These are phyloP conservation scores for Phocides pigmalion DNA, from an alignment of 1,140 invertebrate genomes.

Conservation along the genomic window DNA sequence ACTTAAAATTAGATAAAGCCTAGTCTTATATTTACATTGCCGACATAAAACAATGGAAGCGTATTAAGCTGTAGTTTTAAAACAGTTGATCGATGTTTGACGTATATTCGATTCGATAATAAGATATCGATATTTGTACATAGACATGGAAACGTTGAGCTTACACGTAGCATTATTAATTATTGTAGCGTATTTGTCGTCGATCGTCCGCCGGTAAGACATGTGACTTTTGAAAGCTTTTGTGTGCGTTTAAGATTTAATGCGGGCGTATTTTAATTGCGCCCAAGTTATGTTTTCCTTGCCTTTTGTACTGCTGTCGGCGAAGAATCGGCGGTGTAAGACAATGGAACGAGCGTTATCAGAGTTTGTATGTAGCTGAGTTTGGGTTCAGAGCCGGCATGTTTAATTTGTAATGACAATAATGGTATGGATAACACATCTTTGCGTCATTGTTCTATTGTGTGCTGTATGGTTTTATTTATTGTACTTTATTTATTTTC, in stretches of 20 bases:
- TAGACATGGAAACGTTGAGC: too few species aligned
- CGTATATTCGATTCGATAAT: too few species aligned
- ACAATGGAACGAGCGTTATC: conserved; percentile 27
- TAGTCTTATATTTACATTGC: too few species aligned
- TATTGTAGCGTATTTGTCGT: too few species aligned
- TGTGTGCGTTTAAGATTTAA: conserved; percentile 24
- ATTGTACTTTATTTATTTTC: too few species aligned
- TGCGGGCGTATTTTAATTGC: conserved; percentile 29
- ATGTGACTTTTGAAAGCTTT: conserved; percentile 9
- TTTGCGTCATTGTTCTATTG: background rate
- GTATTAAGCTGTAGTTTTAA: too few species aligned
- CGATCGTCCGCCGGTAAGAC: background rate
- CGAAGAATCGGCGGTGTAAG: conserved; percentile 20
- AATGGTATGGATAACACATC: background rate
- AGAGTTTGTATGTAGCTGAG: conserved; percentile 8
- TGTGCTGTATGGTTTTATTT: background rate
- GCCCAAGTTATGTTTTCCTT: conserved; percentile 24
- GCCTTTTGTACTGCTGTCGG: conserved; percentile 22
- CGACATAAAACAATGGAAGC: too few species aligned
- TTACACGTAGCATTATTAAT: too few species aligned
- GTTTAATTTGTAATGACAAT: conserved; percentile 25
- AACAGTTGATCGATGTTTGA: too few species aligned
- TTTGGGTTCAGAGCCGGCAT: conserved; percentile 10
- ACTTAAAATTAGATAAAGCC: too few species aligned
- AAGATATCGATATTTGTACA: too few species aligned